Percentiles rank a stretch among this genome's conserved stretches.
phyloP scores from a whole-genome alignment of 1,140 invertebrate genomes.

The Parapsyche elsis region DNA sequence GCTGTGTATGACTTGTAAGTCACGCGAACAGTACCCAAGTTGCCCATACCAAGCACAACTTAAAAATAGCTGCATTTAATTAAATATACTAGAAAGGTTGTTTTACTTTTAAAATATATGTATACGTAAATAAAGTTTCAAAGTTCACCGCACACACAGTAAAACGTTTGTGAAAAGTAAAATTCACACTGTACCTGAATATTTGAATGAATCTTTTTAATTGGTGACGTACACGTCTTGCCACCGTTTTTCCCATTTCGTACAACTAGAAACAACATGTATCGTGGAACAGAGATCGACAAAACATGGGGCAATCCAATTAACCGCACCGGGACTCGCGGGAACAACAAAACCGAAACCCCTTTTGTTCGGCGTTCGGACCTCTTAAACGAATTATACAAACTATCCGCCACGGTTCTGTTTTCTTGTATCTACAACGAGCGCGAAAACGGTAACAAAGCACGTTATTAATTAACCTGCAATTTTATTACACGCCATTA shows the following conservation, averaged over 20 bases:
- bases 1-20: too few relatives aligned
- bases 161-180: too few relatives aligned
- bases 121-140: too few relatives aligned
- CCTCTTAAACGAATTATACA: slow-evolving; percentile 30
- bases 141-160: too few relatives aligned
- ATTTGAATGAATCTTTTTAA: not conserved
- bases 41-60: too few relatives aligned
- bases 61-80: too few relatives aligned
- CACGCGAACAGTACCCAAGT: too few relatives aligned
- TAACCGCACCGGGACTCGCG: slow-evolving; percentile 35
- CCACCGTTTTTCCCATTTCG: slow-evolving; percentile 13
- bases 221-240: not conserved
- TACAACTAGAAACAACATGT: slow-evolving; percentile 11
- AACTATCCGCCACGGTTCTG: slow-evolving; percentile 4
- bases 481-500: not conserved
- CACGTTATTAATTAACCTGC: not conserved
- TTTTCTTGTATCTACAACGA: not conserved
- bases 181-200: too few relatives aligned
- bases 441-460: slow-evolving; percentile 17
- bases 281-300: slow-evolving; percentile 16
- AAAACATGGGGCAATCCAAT: slow-evolving; percentile 43
- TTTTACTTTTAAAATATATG: too few relatives aligned
- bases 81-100: too few relatives aligned
- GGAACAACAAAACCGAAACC: slow-evolving; percentile 37
- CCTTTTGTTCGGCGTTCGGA: slow-evolving; percentile 12